These are phyloP conservation scores for Siniperca undulata DNA, from an alignment of 2,797 vertebrate genomes.

Conservation along the genomic window DNA sequence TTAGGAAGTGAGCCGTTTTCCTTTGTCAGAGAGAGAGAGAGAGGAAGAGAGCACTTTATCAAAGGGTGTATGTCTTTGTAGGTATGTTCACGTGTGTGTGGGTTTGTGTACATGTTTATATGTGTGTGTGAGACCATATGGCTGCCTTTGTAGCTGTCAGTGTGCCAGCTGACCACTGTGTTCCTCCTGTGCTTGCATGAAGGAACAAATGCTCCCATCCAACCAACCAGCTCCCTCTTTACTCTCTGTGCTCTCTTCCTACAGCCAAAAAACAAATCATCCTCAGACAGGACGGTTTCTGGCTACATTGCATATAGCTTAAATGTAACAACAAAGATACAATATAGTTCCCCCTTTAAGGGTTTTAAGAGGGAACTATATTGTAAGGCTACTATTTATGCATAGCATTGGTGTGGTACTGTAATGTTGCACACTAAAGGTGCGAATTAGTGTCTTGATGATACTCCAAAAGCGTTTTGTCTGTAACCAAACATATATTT, in stretches of 20 bases:
- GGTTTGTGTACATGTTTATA: neutral
- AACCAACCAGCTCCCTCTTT: conserved; percentile 48
- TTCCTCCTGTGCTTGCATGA: conserved; percentile 61
- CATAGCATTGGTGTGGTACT: neutral
- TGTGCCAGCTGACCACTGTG: conserved; percentile 75
- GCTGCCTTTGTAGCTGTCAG: conserved; percentile 75
- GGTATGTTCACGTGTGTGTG: conserved; percentile 7
- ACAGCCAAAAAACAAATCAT: conserved; percentile 24
- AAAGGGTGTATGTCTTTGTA: conserved; percentile 24
- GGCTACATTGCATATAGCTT: conserved; percentile 3
- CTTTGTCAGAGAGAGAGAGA: conserved; percentile 52
- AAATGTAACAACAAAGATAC: conserved; percentile 26
- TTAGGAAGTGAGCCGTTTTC: conserved; percentile 36
- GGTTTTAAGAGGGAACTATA: conserved; percentile 8
- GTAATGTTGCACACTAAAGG: conserved; percentile 23
- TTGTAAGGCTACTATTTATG: conserved; percentile 18
- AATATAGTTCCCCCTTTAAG: neutral
- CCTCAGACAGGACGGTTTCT: conserved; percentile 38
- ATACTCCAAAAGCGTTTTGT: conserved; percentile 30
- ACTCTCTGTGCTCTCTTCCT: conserved; percentile 30
- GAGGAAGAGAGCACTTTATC: conserved; percentile 29
- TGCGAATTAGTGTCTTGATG: conserved; percentile 43
- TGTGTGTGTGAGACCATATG: conserved; percentile 76
- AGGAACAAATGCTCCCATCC: conserved; percentile 71
- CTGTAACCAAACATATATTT: conserved; percentile 43